These are phyloP conservation scores for Neuroscelio doddi DNA, from an alignment of 2,888 invertebrate species.

Conservation along the genomic window DNA sequence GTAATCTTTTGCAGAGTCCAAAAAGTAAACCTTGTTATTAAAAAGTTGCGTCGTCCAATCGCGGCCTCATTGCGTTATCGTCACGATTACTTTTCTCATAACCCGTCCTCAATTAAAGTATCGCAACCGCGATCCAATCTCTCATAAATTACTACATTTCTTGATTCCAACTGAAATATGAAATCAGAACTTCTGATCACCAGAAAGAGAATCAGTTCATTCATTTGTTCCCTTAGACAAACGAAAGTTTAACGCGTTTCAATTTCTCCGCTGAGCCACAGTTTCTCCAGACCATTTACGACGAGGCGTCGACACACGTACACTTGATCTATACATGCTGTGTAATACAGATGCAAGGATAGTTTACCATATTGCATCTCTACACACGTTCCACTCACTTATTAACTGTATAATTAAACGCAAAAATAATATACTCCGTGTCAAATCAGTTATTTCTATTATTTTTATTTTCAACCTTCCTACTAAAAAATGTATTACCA, in stretches of 20 bases:
- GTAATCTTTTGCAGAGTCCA: too few relatives aligned
- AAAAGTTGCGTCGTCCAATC: conserved; percentile 22
- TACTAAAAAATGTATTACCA: too few relatives aligned
- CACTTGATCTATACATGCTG: conserved; percentile 27
- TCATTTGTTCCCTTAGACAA: conserved; percentile 36
- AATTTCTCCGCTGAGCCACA: conserved; percentile 57
- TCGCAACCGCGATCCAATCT: conserved; percentile 39
- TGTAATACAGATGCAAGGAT: too few relatives aligned
- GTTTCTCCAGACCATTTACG: conserved; percentile 60
- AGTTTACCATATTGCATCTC: too few relatives aligned
- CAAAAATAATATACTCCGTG: too few relatives aligned
- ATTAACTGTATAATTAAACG: too few relatives aligned
- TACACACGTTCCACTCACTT: too few relatives aligned
- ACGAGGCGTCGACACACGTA: conserved; percentile 38
- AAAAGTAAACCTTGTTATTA: too few relatives aligned
- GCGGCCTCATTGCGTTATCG: conserved; percentile 11
- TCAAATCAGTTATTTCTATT: too few relatives aligned
- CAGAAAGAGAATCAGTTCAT: conserved; percentile 11
- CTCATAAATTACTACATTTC: conserved; percentile 27
- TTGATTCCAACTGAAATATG: conserved; percentile 16
- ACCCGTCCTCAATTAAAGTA: conserved; percentile 30
- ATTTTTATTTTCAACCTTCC: too few relatives aligned
- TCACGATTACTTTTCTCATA: conserved; percentile 20
- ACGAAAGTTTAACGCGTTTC: conserved; percentile 61
- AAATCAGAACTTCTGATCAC: too few relatives aligned